A percentile compares a stretch with the other conserved stretches of the same genome.
Evolutionary conservation across 2,113 vertebrate genomes (phyloP).

Genomic region (Mixornis gularis): DNA sequence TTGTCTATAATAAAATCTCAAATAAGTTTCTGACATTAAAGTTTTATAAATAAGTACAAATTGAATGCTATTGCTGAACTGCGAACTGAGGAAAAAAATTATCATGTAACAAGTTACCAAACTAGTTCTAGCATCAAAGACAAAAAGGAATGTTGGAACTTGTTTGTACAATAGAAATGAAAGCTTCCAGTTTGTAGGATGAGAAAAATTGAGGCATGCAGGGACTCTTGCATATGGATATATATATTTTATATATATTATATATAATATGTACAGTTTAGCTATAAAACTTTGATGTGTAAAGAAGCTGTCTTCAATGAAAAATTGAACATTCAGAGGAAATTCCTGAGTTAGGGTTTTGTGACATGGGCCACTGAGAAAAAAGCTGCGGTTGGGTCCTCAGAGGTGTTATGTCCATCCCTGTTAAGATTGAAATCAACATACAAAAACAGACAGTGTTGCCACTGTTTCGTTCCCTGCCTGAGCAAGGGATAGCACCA

Average conservation of each 20-base stretch:
- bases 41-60: conserved; percentile 84
- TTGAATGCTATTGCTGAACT: conserved; percentile 86
- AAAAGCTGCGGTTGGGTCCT: conserved; percentile 88
- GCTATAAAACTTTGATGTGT: conserved; percentile 86
- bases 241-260: conserved; percentile 80
- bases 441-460: conserved; percentile 82
- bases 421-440: conserved; percentile 85
- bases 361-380: conserved; percentile 93
- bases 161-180: conserved; percentile 82
- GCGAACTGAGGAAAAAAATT: conserved; percentile 63
- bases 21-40: conserved; percentile 79
- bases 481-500: conserved; percentile 84
- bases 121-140: conserved; percentile 82
- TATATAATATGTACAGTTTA: conserved; percentile 90
- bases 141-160: conserved; percentile 96
- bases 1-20: conserved; percentile 66
- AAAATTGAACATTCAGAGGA: conserved; percentile 98
- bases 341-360: conserved; percentile 99
- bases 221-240: conserved; percentile 96
- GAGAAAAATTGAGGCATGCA: conserved; percentile 86
- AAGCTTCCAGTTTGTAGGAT: conserved; percentile 87
- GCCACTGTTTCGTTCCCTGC: conserved; percentile 78
- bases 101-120: conserved; percentile 73
- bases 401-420: conserved; percentile 89
- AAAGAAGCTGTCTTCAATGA: conserved; percentile 91